Evolutionary conservation across 1,140 invertebrate species (phyloP).

Genomic region (Acromyrmex echinatior): DNA sequence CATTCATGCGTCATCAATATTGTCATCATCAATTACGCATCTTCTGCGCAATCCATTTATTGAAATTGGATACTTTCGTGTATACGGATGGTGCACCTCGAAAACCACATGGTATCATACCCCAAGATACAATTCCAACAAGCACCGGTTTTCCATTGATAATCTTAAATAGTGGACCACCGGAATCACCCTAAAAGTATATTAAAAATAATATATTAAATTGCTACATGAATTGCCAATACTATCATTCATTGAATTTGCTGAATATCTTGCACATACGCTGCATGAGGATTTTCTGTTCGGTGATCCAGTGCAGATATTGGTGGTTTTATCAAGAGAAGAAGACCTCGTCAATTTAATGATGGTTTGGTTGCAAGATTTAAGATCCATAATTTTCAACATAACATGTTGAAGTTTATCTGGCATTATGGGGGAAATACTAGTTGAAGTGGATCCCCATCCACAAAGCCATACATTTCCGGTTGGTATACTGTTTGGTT

Average conservation of each 20-base stretch:
- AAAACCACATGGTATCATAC: slow-evolving; percentile 90
- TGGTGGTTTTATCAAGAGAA: slow-evolving; percentile 81
- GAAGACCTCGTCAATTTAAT: slow-evolving; percentile 46
- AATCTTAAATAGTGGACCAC: slow-evolving; percentile 86
- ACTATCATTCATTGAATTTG: background rate
- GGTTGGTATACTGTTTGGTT: slow-evolving; percentile 74
- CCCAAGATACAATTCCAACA: slow-evolving; percentile 91
- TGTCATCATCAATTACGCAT: slow-evolving; percentile 10
- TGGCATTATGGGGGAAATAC: slow-evolving; percentile 38
- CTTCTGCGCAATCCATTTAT: slow-evolving; percentile 82
- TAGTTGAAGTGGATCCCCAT: slow-evolving; percentile 85
- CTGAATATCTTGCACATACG: slow-evolving; percentile 84
- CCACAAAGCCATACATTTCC: slow-evolving; percentile 83
- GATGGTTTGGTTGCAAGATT: slow-evolving; percentile 69
- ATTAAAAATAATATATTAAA: slow-evolving; percentile 30
- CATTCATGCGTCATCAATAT: background rate
- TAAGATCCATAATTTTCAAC: slow-evolving; percentile 65
- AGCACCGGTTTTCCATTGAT: too few relatives aligned
- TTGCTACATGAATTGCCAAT: background rate
- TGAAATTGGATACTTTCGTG: slow-evolving; percentile 89
- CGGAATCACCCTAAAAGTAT: slow-evolving; percentile 88
- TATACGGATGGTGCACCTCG: slow-evolving; percentile 90
- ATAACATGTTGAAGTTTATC: slow-evolving; percentile 69
- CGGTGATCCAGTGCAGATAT: slow-evolving; percentile 88
- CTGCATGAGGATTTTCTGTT: slow-evolving; percentile 87